Percentiles rank a stretch among this genome's conserved stretches.
Evolutionary conservation across 2,113 vertebrate species (phyloP).

Genomic region (Pachypanchax playfairii): DNA sequence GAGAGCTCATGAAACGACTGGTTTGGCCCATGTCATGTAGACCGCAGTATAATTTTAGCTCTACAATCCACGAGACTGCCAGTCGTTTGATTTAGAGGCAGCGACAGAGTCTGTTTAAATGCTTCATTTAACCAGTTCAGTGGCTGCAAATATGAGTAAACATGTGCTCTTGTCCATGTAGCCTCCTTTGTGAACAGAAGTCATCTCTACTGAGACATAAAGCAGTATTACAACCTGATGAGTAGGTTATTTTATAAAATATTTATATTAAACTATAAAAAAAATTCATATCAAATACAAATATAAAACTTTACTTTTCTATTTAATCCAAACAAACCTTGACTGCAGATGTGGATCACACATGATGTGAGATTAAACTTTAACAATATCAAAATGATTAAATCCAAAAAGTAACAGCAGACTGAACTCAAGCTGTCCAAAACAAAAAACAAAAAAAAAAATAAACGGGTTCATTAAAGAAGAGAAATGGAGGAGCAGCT

Average conservation of each 20-base stretch:
- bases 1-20: slow-evolving; percentile 28
- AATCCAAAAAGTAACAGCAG: no score
- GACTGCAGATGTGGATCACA: slow-evolving; percentile 19
- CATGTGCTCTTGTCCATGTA: slow-evolving; percentile 33
- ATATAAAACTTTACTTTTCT: background rate
- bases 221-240: background rate
- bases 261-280: no score
- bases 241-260: no score
- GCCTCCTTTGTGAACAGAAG: slow-evolving; percentile 12
- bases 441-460: no score
- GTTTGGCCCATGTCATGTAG: slow-evolving; percentile 33
- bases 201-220: slow-evolving; percentile 12
- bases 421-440: no score
- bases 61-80: slow-evolving; percentile 10
- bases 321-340: slow-evolving; percentile 34
- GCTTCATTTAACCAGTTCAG: slow-evolving; percentile 45
- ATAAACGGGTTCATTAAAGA: slow-evolving; percentile 44
- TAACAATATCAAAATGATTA: no score
- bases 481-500: slow-evolving; percentile 78
- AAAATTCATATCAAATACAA: slow-evolving; percentile 14
- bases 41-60: slow-evolving; percentile 30
- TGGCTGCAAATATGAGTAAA: slow-evolving; percentile 44
- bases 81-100: slow-evolving; percentile 20
- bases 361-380: slow-evolving; percentile 14
- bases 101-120: slow-evolving; percentile 22